Conservation (phyloP, 2,888 invertebrate genomes). For the Anagyrus pseudococci region DNA sequence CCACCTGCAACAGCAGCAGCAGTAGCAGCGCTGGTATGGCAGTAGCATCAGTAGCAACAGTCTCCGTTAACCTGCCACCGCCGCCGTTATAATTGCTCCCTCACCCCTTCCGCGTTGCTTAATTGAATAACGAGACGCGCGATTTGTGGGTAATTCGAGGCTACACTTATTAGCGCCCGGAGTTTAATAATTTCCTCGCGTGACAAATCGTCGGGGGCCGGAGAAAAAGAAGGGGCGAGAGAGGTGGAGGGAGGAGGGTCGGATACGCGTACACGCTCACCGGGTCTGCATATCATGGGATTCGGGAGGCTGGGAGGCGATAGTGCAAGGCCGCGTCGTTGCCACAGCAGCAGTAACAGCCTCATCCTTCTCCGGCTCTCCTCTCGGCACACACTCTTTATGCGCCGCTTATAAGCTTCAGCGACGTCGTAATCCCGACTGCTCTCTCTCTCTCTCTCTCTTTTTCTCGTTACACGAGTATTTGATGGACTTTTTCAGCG, state of each 20-base stretch:
- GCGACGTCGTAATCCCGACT: constrained; percentile 32
- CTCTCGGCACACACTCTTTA: too few species aligned
- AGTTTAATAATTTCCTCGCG: constrained; percentile 35
- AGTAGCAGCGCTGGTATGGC: background rate
- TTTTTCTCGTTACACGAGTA: constrained; percentile 24
- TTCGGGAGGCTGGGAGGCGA: too few species aligned
- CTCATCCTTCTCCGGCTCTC: too few species aligned
- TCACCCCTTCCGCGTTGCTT: constrained; percentile 4
- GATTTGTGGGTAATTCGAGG: constrained; percentile 34
- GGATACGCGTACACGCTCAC: background rate
- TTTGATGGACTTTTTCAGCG: constrained; percentile 38
- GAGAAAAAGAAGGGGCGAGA: too few species aligned
- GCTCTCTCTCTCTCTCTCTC: too few species aligned
- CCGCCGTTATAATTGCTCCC: constrained; percentile 33
- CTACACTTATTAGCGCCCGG: constrained; percentile 32
- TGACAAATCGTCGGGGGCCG: constrained; percentile 14
- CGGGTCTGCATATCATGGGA: background rate
- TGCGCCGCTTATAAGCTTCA: background rate
- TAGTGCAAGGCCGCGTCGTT: too few species aligned
- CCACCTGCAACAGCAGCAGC: background rate
- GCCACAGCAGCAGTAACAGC: too few species aligned
- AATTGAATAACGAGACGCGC: constrained; percentile 38
- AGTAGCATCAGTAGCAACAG: too few species aligned
- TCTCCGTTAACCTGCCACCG: constrained; percentile 14
- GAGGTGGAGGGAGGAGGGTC: background rate